These are phyloP conservation scores for Nyctalus aviator DNA, from an alignment of 2,797 vertebrate species.

Conservation along the genomic window DNA sequence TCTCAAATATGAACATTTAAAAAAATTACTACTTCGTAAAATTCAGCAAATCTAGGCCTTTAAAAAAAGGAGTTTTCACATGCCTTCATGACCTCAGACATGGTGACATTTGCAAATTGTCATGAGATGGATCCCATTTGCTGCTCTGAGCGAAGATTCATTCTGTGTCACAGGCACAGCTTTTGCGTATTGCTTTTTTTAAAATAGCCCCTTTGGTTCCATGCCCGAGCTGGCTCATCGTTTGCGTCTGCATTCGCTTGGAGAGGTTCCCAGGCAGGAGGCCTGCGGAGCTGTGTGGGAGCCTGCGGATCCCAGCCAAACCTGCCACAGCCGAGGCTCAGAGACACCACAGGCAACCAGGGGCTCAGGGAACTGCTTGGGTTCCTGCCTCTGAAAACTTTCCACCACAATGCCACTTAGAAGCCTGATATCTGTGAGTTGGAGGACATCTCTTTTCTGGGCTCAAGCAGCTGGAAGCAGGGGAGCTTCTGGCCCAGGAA, in stretches of 20 bases:
- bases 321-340: background rate
- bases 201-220: slow-evolving; percentile 71
- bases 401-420: background rate
- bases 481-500: background rate
- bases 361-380: background rate
- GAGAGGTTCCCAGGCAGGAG: slow-evolving; percentile 63
- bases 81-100: background rate
- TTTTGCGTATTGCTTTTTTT: slow-evolving; percentile 57
- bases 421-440: background rate
- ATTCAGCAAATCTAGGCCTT: background rate
- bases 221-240: background rate
- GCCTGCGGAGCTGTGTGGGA: background rate
- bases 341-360: fast-evolving
- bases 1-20: background rate
- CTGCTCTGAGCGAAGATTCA: background rate
- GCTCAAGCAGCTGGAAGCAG: background rate
- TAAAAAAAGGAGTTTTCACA: fast-evolving
- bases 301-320: background rate
- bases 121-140: background rate
- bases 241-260: background rate
- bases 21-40: background rate
- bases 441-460: background rate
- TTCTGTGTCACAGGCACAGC: background rate
- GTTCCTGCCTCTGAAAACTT: background rate
- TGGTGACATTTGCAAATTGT: background rate